Conservation (phyloP, 1,140 invertebrate species). For the Conus betulinus region DNA sequence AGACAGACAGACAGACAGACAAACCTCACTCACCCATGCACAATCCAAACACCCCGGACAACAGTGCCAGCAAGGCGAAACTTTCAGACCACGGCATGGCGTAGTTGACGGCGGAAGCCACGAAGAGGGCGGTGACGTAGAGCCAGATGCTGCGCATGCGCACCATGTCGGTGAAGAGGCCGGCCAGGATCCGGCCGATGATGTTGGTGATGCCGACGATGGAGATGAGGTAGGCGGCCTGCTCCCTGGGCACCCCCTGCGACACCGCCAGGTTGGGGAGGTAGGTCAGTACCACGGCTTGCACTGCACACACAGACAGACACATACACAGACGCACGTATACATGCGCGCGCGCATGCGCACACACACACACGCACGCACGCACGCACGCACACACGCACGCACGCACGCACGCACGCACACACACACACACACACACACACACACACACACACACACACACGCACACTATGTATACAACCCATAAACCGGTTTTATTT, state of each 20-base stretch:
- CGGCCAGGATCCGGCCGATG: slow-evolving; percentile 57
- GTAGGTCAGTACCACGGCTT: slow-evolving; percentile 65
- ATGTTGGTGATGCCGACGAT: slow-evolving; percentile 67
- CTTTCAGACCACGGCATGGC: slow-evolving; percentile 56
- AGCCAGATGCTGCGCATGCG: slow-evolving; percentile 54
- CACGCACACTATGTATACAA: too few relatives aligned
- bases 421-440: too few relatives aligned
- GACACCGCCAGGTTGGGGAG: slow-evolving; percentile 63
- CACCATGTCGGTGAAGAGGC: slow-evolving; percentile 59
- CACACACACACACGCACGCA: too few relatives aligned
- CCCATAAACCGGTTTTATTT: too few relatives aligned
- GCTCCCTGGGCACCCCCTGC: slow-evolving; percentile 47
- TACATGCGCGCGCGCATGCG: too few relatives aligned
- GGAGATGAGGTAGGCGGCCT: slow-evolving; percentile 62
- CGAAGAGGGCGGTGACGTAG: slow-evolving; percentile 57
- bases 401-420: too few relatives aligned
- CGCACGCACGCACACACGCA: too few relatives aligned
- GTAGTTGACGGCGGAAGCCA: slow-evolving; percentile 55
- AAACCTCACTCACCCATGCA: slow-evolving; percentile 65
- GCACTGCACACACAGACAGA: slow-evolving; percentile 47
- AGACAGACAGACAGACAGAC: too few relatives aligned
- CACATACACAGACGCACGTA: too few relatives aligned
- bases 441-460: too few relatives aligned
- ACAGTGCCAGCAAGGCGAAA: slow-evolving; percentile 40
- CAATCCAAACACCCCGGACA: slow-evolving; percentile 60